These are phyloP conservation scores for Beris chalybata DNA, from an alignment of 2,888 invertebrate genomes.

Conservation along the genomic window DNA sequence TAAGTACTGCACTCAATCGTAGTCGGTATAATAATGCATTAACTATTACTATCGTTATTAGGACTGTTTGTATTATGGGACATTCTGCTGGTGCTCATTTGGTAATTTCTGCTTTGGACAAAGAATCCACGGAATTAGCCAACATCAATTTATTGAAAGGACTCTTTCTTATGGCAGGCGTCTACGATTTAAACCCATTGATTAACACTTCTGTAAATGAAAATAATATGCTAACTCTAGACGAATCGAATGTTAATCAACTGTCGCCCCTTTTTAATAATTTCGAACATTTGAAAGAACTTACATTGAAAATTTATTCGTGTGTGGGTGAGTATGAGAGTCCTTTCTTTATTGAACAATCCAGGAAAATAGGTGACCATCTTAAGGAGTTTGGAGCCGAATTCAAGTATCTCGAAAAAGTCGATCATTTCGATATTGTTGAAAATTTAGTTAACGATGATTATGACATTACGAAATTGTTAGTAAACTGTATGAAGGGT, in stretches of 20 bases:
- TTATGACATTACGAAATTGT: conserved; percentile 56
- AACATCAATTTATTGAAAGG: conserved; percentile 59
- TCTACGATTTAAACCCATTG: conserved; percentile 69
- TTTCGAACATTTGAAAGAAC: conserved; percentile 49
- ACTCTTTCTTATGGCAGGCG: conserved; percentile 72
- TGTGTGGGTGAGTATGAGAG: conserved; percentile 44
- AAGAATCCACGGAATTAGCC: conserved; percentile 46
- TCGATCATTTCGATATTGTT: conserved; percentile 78
- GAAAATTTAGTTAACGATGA: conserved; percentile 67
- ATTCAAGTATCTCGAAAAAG: conserved; percentile 61
- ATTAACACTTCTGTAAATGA: conserved; percentile 71
- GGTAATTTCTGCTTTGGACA: conserved; percentile 57
- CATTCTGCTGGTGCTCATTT: conserved; percentile 88
- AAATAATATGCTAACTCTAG: conserved; percentile 64
- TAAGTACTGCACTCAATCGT: conserved; percentile 46
- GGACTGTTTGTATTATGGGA: conserved; percentile 73
- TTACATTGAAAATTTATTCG: conserved; percentile 50
- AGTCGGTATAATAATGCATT: neutral
- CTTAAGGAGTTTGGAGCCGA: conserved; percentile 60
- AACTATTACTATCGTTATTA: conserved; percentile 46
- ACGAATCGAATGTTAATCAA: conserved; percentile 58
- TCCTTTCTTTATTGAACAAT: conserved; percentile 65
- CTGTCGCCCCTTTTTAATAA: conserved; percentile 62
- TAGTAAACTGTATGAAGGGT: conserved; percentile 40
- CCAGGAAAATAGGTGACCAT: conserved; percentile 61